Evolutionary conservation across 2,797 vertebrate species (phyloP), one percentile per base, ranked within the genome.

Genomic region (Sebastiscus tertius): DNA sequence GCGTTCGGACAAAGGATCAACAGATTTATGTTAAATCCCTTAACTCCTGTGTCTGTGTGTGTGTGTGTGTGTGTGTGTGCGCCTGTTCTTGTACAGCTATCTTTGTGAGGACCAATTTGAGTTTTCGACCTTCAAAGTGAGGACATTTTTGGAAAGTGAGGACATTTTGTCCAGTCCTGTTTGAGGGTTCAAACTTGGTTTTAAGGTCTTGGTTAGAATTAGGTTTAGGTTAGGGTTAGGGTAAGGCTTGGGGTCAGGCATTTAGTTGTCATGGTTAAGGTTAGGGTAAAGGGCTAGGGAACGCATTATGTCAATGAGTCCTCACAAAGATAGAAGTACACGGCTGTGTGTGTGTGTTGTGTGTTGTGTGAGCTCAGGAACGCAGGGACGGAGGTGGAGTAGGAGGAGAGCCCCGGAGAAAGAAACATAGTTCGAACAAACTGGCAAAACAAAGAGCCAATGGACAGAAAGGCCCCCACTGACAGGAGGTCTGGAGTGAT

Each of bases 321-420:
- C 36, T 39, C 36, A 39, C 36, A 39, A 39, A 14, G 14, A 39
- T 14, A 39, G 36, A 39, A 39, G 0, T 39, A 39, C 36, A 39
- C 5, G 36, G 13, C 36, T 60, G 42, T 72, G 61, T 63, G 36
- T 75, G n/a, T 69, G 69, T 61, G 52, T 65, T 65, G 52, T 77
- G 79, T 76, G 69, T 73, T 79, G 55, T 56, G 39, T 71, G 54
- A 64, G 86, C 74, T 78, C 79, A 93, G 91, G 94, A 95, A 95
- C 92, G 94, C 89, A 87, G 82, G 27, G 83, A 87, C 24, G 93
- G 91, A 95, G 95, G 96, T 91, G 94, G 95, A 94, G 95, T 94
- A 88, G 94, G 94, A 94, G 92, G 81, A 88, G 91, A 89, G 84
- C 82, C 87, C 73, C 33, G 8, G 81, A 91, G 89, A 89, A 79